Evolutionary conservation across 2,888 invertebrate genomes (phyloP), one percentile per base, ranked within the genome.

Genomic region (Sarcophaga variegata): DNA sequence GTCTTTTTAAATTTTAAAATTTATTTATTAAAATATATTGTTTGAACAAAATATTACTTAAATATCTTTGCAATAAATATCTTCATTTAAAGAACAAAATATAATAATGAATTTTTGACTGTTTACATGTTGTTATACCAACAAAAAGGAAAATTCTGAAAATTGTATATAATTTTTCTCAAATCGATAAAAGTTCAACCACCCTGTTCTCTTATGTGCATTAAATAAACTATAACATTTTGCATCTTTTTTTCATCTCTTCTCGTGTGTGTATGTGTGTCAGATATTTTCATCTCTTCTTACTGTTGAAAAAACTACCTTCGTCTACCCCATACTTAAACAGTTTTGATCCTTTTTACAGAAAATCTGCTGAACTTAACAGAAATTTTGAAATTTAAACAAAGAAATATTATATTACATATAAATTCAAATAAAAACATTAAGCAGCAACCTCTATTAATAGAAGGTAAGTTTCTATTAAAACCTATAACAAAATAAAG

Each of bases 181-280:
- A 79, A 87, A 87, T 87, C 87, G 81, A 87, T 87, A 84, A 87
- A 75, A 82, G 87, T 84, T 84, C 84, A 87, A 82, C 87, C 81
- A 84, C 83, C 86, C 86, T 86, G 37, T 37, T 37, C 69, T 81
- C 25, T 54, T 54, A 54, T 59, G 64, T 37, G 71, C 17, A 70
- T 70, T 74, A 72, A 72, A 67, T 66, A 77, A 85, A 64, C 67
- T 81, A 59, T 66, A 22, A 54, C 54, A 54, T 54, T 54, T 54
- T 54, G 54, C 54, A 54, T 54, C 54, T 54, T 54, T 54, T 22
- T 54, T 22, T 17, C 25, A 66, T 66, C 25, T 17, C 54, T 17
- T 54, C 17, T 54, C 17, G 54, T 54, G 54, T 49, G 49, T 54
- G 54, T 54, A 17, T 54, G 54, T 54, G 54, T 54, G 54, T 1